Base-by-base conservation (phyloP, 1,140 invertebrate species). In the Drosophila triauraria region DNA sequence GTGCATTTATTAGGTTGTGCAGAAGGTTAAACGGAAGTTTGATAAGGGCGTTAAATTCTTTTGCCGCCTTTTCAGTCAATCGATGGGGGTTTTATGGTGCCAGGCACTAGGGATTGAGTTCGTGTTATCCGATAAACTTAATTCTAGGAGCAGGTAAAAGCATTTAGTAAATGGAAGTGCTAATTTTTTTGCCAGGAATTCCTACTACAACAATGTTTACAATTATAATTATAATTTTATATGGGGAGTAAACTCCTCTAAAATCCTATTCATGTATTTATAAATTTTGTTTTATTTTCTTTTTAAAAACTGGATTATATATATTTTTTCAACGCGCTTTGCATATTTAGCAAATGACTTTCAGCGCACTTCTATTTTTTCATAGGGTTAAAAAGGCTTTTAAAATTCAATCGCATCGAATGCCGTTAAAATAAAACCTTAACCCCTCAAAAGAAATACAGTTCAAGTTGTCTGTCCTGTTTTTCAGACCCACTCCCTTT, bases 41-140 rank as follows among this genome's bases (percentile, higher is more conserved):
- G 62, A 50, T 40, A 40, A 32, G 67, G 38, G 51, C 67, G 69
- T 71, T 43, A 59, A 72, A 72, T 72, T 72, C 67, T 48, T 58
- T 72, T 50, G 53, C 46, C 50, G 27, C 17, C 56, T 23, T 23
- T 40, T 48, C 32, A 43, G 23, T n/a, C 32, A 65, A 48, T 71
- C 44, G 38, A 71, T 35, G 43, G 15, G 40, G 13, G n/a, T 6
- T 47, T 20, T 35, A 2, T 63, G 35, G 38, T 51, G 40, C 67
- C 46, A 23, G 69, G 67, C 46, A 50, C 67, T 23, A n/a, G 27
- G 27, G 10, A 32, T 30, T 20, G 23, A 40, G 30, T 27, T 27
- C 2, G 44, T 4, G 5, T 35, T 38, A 20, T 15, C 38, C n/a
- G 25, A 17, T 25, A 7, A 23, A 12, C 27, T 54, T 15, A 4